phyloP scores from a whole-genome alignment of 2,797 vertebrate genomes.

The Lagodon rhomboides region DNA sequence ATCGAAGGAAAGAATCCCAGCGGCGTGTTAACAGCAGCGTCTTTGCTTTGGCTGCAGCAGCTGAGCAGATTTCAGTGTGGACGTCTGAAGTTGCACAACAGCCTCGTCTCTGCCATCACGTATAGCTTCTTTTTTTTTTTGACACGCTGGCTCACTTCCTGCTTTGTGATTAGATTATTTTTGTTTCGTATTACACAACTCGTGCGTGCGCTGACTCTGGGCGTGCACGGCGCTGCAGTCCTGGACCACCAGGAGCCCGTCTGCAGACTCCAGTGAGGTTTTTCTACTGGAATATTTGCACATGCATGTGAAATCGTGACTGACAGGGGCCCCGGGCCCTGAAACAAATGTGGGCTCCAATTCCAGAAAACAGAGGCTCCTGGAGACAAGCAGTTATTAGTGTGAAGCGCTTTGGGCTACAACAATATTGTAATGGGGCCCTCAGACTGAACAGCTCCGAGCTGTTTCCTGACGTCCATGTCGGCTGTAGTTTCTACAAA shows the following conservation, averaged over 20 bases:
- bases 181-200: conserved; percentile 35
- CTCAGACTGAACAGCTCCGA: conserved; percentile 39
- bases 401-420: conserved; percentile 62
- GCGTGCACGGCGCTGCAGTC: conserved; percentile 20
- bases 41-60: conserved; percentile 27
- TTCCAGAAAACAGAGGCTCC: conserved; percentile 61
- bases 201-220: conserved; percentile 18
- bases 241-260: conserved; percentile 37
- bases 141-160: conserved; percentile 21
- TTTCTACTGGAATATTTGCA: conserved; percentile 44
- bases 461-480: conserved; percentile 37
- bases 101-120: neutral
- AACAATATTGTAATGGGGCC: conserved; percentile 48
- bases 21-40: conserved; percentile 40
- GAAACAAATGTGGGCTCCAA: conserved; percentile 60
- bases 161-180: conserved; percentile 29
- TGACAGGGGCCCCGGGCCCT: conserved; percentile 63
- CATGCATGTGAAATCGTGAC: conserved; percentile 63
- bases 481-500: conserved; percentile 48
- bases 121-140: neutral
- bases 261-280: conserved; percentile 38
- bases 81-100: neutral
- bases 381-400: conserved; percentile 55
- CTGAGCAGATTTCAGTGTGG: conserved; percentile 29
- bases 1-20: conserved; percentile 29